Evolutionary conservation across 2,888 invertebrate genomes (phyloP).

Genomic region (Acrobasis suavella): DNA sequence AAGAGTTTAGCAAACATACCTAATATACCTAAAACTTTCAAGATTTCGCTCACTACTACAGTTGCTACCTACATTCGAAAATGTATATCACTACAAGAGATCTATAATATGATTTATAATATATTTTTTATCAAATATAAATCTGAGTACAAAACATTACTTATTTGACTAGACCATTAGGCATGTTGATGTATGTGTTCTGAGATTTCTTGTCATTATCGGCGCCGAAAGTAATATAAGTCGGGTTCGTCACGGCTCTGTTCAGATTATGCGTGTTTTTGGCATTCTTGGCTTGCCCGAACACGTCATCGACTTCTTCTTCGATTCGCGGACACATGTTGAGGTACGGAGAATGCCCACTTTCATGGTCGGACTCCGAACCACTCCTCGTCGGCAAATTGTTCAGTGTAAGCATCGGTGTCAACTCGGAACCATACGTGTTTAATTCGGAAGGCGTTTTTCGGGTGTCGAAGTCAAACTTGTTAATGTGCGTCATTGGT

Average conservation of each 20-base stretch:
- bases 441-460: conserved; percentile 5
- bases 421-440: conserved; percentile 65
- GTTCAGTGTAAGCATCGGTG: conserved; percentile 79
- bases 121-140: conserved; percentile 19
- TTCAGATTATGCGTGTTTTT: conserved; percentile 60
- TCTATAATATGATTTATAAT: conserved; percentile 13
- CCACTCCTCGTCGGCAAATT: conserved; percentile 64
- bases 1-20: not conserved
- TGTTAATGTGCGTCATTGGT: conserved; percentile 68
- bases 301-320: conserved; percentile 72
- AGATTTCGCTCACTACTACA: not conserved
- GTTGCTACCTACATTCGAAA: conserved; percentile 24
- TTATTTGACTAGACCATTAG: conserved; percentile 77
- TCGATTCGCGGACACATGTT: conserved; percentile 64
- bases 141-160: conserved; percentile 44
- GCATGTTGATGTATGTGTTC: conserved; percentile 63
- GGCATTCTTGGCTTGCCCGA: conserved; percentile 59
- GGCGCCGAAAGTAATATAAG: conserved; percentile 64
- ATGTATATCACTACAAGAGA: conserved; percentile 16
- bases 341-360: conserved; percentile 56
- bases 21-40: conserved; percentile 8
- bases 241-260: conserved; percentile 67
- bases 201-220: conserved; percentile 67
- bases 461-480: conserved; percentile 77
- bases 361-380: conserved; percentile 72